These are phyloP conservation scores for Chrysogorgia sp. DNA, from an alignment of 92 coral and sea anemone genomes.

Conservation along the genomic window DNA sequence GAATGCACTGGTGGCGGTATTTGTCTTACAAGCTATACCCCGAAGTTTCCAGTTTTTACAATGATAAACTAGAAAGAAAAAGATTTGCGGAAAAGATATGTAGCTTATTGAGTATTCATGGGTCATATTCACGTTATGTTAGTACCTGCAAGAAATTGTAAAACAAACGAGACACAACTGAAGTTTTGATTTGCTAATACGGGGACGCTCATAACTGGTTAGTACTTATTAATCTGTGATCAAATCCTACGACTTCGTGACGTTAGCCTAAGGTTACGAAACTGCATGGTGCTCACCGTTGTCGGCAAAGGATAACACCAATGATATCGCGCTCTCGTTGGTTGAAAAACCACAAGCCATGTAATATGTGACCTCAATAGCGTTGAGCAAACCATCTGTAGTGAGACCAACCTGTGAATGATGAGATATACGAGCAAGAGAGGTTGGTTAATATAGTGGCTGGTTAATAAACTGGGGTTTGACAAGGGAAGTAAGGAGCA, in stretches of 20 bases:
- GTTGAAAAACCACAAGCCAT: conserved; percentile 71
- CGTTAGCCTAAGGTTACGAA: no score
- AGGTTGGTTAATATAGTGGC: not conserved
- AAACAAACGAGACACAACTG: no score
- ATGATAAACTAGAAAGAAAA: conserved; percentile 62
- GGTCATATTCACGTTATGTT: no score
- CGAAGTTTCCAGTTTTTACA: conserved; percentile 84
- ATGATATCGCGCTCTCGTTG: conserved; percentile 56
- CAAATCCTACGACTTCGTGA: no score
- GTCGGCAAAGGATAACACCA: conserved; percentile 58
- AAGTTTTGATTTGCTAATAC: no score
- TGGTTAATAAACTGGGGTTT: not conserved
- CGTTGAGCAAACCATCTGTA: conserved; percentile 70
- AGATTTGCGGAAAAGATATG: no score
- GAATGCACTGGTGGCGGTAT: conserved; percentile 80
- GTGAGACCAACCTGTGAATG: conserved; percentile 71
- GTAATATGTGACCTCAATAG: conserved; percentile 75
- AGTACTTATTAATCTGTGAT: not conserved
- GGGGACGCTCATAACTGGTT: no score
- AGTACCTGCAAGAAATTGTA: no score
- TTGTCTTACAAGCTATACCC: conserved; percentile 70
- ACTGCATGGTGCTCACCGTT: conserved; percentile 72
- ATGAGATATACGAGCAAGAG: not conserved
- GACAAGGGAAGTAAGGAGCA: no score
- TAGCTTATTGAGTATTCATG: not conserved